phyloP scores from a whole-genome alignment of 2,113 vertebrate genomes.

The Globicephala melas region DNA sequence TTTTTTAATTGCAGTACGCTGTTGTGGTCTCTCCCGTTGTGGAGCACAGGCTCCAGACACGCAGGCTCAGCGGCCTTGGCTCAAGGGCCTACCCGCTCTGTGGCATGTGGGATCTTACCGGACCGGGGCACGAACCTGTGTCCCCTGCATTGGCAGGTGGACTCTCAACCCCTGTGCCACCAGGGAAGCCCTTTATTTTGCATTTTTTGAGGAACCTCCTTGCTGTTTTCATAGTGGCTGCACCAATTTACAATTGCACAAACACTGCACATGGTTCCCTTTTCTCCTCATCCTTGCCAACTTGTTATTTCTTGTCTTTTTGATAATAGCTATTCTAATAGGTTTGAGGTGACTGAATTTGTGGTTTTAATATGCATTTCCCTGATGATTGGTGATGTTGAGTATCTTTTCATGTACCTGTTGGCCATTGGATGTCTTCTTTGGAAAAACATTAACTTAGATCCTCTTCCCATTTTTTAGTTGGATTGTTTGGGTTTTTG shows the following conservation, averaged over 20 bases:
- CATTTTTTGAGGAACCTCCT: background rate
- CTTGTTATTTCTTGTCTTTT: background rate
- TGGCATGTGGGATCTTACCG: too few species aligned
- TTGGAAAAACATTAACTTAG: background rate
- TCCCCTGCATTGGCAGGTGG: too few species aligned
- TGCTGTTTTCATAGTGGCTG: background rate
- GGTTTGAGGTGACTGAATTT: background rate
- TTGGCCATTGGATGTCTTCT: background rate
- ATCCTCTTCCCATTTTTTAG: background rate
- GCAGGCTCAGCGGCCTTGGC: too few species aligned
- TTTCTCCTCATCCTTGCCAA: background rate
- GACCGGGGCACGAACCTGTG: too few species aligned
- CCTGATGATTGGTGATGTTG: background rate
- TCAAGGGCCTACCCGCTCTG: too few species aligned
- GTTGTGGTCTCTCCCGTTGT: too few species aligned
- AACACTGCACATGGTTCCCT: background rate
- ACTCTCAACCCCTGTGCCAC: too few species aligned
- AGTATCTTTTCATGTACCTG: background rate
- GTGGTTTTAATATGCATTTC: background rate
- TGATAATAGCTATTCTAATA: background rate
- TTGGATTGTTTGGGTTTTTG: background rate
- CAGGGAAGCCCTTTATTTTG: too few species aligned
- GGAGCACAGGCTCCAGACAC: too few species aligned
- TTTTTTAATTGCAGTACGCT: too few species aligned
- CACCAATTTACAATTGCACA: background rate